A percentile compares a stretch with the other conserved stretches of the same genome.
Conservation (phyloP, 2,888 invertebrate species). For the Melinaea menophilus region DNA sequence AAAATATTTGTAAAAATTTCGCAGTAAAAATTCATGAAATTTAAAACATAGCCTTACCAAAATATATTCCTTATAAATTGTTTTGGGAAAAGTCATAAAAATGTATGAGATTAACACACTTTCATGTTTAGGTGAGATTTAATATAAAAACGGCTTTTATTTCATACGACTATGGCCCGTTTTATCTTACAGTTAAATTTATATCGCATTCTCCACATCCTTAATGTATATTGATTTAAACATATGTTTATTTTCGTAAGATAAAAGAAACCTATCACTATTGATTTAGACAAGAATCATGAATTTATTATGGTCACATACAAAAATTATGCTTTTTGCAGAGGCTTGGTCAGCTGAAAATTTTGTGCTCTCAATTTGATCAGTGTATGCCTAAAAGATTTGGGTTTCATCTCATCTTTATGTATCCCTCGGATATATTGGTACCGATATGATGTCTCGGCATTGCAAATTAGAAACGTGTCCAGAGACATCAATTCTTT, state of each 20-base stretch:
- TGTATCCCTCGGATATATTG: slow-evolving; percentile 26
- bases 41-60: slow-evolving; percentile 20
- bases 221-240: no score
- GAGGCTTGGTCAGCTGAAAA: slow-evolving; percentile 22
- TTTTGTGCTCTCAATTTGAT: slow-evolving; percentile 20
- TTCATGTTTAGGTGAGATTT: neutral
- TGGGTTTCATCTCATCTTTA: slow-evolving; percentile 23
- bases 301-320: slow-evolving; percentile 14
- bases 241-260: neutral
- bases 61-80: slow-evolving; percentile 35
- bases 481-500: slow-evolving; percentile 17
- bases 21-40: slow-evolving; percentile 22
- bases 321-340: slow-evolving; percentile 21
- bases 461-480: slow-evolving; percentile 25
- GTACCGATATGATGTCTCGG: slow-evolving; percentile 24
- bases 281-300: slow-evolving; percentile 3
- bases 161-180: neutral
- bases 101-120: slow-evolving; percentile 36
- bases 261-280: slow-evolving; percentile 1
- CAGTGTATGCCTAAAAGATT: slow-evolving; percentile 24
- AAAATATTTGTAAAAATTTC: slow-evolving; percentile 18
- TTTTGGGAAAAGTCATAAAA: slow-evolving; percentile 37
- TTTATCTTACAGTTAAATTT: no score
- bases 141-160: neutral
- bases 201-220: no score